Evolutionary conservation across 2,113 vertebrate species (phyloP), one percentile per base, ranked within the genome.

Genomic region (Stomatorhinus ivindoensis): DNA sequence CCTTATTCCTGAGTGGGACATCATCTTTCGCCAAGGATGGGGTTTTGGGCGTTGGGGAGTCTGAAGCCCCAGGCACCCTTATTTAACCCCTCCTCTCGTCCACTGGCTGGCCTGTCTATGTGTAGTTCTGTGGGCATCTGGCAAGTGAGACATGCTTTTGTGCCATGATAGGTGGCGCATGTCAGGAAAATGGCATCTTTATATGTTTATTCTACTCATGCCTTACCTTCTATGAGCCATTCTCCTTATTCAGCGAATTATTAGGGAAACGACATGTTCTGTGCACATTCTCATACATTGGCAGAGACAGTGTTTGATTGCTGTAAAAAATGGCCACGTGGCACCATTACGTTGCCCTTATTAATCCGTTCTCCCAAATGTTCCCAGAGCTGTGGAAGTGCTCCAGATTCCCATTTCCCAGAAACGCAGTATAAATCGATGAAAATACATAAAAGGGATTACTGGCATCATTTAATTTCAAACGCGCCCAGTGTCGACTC

Each of bases 41-140:
- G 92, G 94, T 93, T 91, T 89, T 93, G 94, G 88, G 93, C n/a
- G n/a, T n/a, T n/a, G n/a, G n/a, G n/a, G n/a, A n/a, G 86, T 89
- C 89, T 55, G 90, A 83, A 76, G 35, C 90, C 88, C 90, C 89
- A 47, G 87, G 91, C 90, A 31, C 89, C 44, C 89, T 89, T 90
- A 91, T 76, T 92, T 93, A 89, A 88, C 50, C 58, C 73, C 90
- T 87, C 84, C 51, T 86, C 39, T 84, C n/a, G 15, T 31, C 50
- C 58, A 42, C 39, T 88, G 87, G 69, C 24, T 6, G 15, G 21
- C 82, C 89, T 42, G 53, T 82, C 88, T 85, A 85, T 55, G 44
- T 82, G n/a, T n/a, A 27, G 19, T 24, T 15, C 39, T n/a, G 50
- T 24, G 7, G 10, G 8, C 15, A 35, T 53, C 80, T 35, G 69